Evolutionary conservation across 2,888 invertebrate genomes (phyloP).

Genomic region (Philereme vetulata): DNA sequence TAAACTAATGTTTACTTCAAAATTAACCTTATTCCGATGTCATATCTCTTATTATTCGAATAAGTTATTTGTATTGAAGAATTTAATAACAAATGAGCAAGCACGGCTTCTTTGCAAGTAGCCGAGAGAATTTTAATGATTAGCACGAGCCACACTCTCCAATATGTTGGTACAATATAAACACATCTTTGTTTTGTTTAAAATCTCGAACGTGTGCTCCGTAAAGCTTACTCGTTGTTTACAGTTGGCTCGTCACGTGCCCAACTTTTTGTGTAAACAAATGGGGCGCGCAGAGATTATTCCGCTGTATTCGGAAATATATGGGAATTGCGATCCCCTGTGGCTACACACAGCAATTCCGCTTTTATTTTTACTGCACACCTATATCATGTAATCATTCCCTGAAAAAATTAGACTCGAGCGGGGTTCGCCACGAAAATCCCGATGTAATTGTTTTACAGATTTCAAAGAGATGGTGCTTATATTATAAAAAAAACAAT

Average conservation of each 20-base stretch:
- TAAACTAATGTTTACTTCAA: too few species aligned
- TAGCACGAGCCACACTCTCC: neutral
- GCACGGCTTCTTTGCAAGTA: neutral
- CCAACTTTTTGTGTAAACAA: constrained; percentile 48
- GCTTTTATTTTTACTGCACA: constrained; percentile 22
- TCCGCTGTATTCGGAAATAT: constrained; percentile 31
- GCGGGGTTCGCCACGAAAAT: constrained; percentile 18
- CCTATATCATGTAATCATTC: constrained; percentile 15
- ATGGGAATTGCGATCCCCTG: constrained; percentile 25
- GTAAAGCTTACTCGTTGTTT: constrained; percentile 41
- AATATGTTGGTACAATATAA: constrained; percentile 17
- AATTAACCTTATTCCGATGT: too few species aligned
- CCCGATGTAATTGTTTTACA: constrained; percentile 28
- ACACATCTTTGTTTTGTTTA: constrained; percentile 33
- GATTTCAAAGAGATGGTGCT: constrained; percentile 10
- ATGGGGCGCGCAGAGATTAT: constrained; percentile 39
- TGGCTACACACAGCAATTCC: constrained; percentile 21
- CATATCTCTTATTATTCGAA: too few species aligned
- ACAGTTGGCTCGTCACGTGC: constrained; percentile 43
- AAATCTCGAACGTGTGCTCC: constrained; percentile 35
- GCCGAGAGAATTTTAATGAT: neutral
- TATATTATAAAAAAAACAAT: too few species aligned
- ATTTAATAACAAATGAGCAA: too few species aligned
- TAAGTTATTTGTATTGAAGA: too few species aligned
- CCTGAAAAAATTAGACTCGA: constrained; percentile 19